These are phyloP conservation scores for Mastomys coucha DNA, from an alignment of 2,113 vertebrate genomes.

Conservation along the genomic window DNA sequence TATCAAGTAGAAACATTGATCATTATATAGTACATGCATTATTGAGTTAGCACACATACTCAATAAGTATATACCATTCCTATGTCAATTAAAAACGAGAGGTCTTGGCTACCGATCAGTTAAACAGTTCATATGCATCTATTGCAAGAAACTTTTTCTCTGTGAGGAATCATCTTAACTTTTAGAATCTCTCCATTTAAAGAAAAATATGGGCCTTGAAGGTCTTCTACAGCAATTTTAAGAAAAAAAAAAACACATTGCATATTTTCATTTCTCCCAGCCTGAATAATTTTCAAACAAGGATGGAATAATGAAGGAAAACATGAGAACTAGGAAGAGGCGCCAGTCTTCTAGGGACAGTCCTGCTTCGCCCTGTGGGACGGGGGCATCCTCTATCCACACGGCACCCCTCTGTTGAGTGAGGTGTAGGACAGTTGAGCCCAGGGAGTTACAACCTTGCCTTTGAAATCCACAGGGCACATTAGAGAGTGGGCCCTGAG, in stretches of 20 bases:
- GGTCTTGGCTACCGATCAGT: not conserved
- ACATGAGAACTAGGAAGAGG: not conserved
- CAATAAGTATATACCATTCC: not conserved
- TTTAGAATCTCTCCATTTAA: constrained; percentile 45
- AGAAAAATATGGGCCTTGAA: not conserved
- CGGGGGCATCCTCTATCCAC: not conserved
- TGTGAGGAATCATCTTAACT: not conserved
- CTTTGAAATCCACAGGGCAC: not conserved
- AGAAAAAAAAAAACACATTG: not conserved
- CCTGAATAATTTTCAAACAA: not conserved
- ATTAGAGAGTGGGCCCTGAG: not conserved
- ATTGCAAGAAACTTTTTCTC: not conserved
- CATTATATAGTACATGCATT: not conserved
- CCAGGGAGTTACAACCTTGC: not conserved
- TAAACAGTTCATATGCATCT: not conserved
- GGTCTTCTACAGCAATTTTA: not conserved
- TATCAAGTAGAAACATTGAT: not conserved
- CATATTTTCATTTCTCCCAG: not conserved
- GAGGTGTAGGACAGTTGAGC: accelerated
- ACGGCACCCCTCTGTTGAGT: not conserved
- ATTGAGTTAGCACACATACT: not conserved
- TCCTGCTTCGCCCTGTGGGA: not conserved
- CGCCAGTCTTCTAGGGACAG: not conserved
- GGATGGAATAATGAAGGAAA: not conserved
- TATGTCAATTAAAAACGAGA: not conserved